A percentile compares a stretch with the other conserved stretches of the same genome.
Conservation (phyloP, 2,888 invertebrate genomes). For the Mesochorus sp. region DNA sequence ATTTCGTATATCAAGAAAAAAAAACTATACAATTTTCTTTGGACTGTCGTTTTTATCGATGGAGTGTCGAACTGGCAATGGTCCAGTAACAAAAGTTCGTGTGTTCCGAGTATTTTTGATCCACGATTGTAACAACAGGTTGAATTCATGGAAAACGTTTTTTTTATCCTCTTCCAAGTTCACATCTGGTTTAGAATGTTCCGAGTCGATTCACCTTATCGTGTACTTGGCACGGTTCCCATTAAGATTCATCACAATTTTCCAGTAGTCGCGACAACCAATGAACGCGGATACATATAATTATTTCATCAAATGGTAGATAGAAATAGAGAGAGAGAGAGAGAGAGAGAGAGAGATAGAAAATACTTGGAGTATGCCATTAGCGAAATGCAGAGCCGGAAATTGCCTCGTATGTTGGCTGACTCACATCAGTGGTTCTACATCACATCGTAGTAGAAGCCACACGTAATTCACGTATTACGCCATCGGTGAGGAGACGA, state of each 20-base stretch:
- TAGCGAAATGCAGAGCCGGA: slow-evolving; percentile 57
- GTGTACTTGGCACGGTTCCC: slow-evolving; percentile 3
- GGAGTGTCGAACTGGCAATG: slow-evolving; percentile 38
- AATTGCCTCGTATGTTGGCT: slow-evolving; percentile 52
- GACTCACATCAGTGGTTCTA: slow-evolving; percentile 35
- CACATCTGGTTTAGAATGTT: background rate
- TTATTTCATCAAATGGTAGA: slow-evolving; percentile 27
- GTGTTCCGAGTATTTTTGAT: slow-evolving; percentile 9
- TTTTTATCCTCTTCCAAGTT: background rate
- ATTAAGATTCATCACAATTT: slow-evolving; percentile 28
- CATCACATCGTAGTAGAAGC: slow-evolving; percentile 30
- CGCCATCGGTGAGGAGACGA: slow-evolving; percentile 10
- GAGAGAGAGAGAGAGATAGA: background rate
- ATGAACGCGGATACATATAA: slow-evolving; percentile 40
- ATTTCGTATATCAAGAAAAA: too few relatives aligned
- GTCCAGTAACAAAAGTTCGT: slow-evolving; percentile 16
- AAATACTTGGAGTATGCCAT: slow-evolving; percentile 43
- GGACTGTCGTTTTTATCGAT: slow-evolving; percentile 26
- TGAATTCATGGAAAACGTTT: background rate
- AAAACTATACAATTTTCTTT: background rate
- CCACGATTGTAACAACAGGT: slow-evolving; percentile 5
- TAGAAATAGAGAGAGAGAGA: background rate
- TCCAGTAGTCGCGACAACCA: slow-evolving; percentile 1
- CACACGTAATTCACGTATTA: slow-evolving; percentile 41
- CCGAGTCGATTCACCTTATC: background rate